Evolutionary conservation across 1,140 invertebrate species (phyloP), one percentile per base, ranked within the genome.

Genomic region (Dendrolimus punctatus): DNA sequence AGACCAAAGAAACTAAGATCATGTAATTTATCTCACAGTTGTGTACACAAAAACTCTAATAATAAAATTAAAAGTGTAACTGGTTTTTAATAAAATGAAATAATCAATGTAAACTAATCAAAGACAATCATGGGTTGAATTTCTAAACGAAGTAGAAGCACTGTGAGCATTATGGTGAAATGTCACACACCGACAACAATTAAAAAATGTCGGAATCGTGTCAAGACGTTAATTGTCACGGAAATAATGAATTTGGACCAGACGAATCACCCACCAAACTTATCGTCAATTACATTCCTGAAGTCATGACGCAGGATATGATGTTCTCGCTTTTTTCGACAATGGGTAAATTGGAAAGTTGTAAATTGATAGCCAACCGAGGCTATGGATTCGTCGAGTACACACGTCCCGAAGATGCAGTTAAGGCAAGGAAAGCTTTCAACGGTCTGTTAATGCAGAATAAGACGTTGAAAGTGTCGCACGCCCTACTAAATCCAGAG

Each of bases 141-240:
- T 84, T 73, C 60, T 57, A 67, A 76, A 82, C 79, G 79, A 57
- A 64, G 50, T 5, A 49, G 55, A 66, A 49, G 58, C 45, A 63
- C 48, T 64, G 65, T 54, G 66, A 65, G 76, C 76, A 73, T 71
- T 76, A 65, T 60, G 39, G 61, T 56, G 64, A 82, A 82, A 85
- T 85, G 83, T 86, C 83, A 86, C 83, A 81, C 72, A 61, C 70
- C 71, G 78, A 83, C 83, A 86, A 86, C 83, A 86, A 88, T 85
- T 88, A 87, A 88, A 87, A 88, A 88, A 87, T 87, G 85, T 87
- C 85, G 83, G 86, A 87, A 86, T 85, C 83, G 84, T 88, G 85
- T 88, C 85, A 88, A 80, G 84, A 87, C 79, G 82, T 76, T 86
- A 87, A 86, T 88, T 87, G 84, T 87, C 86, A 88, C 73, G 85